Evolutionary conservation across 2,113 vertebrate species (phyloP).

Genomic region (Mesembrinibis cayennensis): DNA sequence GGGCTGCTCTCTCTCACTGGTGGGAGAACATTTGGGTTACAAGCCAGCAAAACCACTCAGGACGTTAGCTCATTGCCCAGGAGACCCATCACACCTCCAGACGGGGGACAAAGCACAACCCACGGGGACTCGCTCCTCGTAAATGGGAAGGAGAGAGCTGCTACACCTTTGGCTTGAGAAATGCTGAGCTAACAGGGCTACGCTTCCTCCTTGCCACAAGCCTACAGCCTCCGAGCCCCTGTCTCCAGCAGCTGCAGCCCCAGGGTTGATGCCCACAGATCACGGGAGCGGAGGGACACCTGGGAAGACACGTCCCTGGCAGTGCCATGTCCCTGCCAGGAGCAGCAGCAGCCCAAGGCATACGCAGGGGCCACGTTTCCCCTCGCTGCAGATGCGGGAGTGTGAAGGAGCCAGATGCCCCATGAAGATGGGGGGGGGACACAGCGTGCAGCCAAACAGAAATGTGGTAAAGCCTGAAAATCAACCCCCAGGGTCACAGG

Average conservation of each 20-base stretch:
- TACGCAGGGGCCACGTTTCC: accelerated
- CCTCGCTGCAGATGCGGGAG: accelerated
- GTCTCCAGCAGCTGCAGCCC: background rate
- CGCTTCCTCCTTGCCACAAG: accelerated
- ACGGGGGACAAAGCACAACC: background rate
- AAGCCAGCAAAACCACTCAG: background rate
- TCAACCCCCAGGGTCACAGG: too few relatives aligned
- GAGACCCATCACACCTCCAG: background rate
- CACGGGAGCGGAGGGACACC: accelerated
- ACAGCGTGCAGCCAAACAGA: too few relatives aligned
- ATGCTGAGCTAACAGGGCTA: background rate
- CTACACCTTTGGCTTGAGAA: background rate
- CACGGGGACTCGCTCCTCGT: accelerated
- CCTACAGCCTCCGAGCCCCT: background rate
- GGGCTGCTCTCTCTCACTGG: background rate
- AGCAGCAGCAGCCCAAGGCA: background rate
- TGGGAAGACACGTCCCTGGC: accelerated
- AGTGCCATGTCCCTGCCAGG: accelerated
- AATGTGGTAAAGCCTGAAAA: background rate
- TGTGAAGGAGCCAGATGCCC: background rate
- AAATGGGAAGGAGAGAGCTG: background rate
- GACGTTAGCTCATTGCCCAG: background rate
- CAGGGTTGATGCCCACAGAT: background rate
- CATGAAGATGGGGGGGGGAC: background rate
- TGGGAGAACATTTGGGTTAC: background rate